phyloP scores from a whole-genome alignment of 2,888 invertebrate genomes.

The Slavum lentiscoides region DNA sequence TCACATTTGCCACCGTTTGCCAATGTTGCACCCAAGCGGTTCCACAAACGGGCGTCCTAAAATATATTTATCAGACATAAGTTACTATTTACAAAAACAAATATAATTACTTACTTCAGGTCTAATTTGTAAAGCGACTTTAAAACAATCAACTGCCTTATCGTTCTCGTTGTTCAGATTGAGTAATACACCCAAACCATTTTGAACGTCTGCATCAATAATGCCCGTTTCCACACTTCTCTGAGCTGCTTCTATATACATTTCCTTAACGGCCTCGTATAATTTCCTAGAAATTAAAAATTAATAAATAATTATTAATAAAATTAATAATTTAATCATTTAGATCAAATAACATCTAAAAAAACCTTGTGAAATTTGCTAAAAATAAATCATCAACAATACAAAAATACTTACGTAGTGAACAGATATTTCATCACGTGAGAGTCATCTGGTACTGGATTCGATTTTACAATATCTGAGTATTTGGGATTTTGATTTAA shows the following conservation, averaged over 20 bases:
- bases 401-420: conserved; percentile 60
- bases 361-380: background rate
- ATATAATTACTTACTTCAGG: conserved; percentile 64
- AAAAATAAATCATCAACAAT: background rate
- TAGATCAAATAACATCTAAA: background rate
- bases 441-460: conserved; percentile 60
- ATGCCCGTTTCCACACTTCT: conserved; percentile 66
- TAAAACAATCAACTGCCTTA: conserved; percentile 95
- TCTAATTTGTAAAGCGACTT: conserved; percentile 80
- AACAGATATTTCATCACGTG: conserved; percentile 62
- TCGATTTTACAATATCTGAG: conserved; percentile 69
- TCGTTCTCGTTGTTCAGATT: conserved; percentile 92
- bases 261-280: conserved; percentile 71
- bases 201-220: conserved; percentile 89
- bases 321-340: background rate
- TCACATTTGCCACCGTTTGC: conserved; percentile 94
- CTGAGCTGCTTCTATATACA: conserved; percentile 67
- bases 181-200: conserved; percentile 91
- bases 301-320: background rate
- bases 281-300: conserved; percentile 61
- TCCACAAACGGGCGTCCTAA: conserved; percentile 92
- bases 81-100: background rate
- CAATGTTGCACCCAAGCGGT: conserved; percentile 92
- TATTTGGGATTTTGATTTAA: conserved; percentile 80
- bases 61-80: conserved; percentile 54